Conservation (phyloP, 2,888 invertebrate genomes). For the Megalurothrips usitatus region DNA sequence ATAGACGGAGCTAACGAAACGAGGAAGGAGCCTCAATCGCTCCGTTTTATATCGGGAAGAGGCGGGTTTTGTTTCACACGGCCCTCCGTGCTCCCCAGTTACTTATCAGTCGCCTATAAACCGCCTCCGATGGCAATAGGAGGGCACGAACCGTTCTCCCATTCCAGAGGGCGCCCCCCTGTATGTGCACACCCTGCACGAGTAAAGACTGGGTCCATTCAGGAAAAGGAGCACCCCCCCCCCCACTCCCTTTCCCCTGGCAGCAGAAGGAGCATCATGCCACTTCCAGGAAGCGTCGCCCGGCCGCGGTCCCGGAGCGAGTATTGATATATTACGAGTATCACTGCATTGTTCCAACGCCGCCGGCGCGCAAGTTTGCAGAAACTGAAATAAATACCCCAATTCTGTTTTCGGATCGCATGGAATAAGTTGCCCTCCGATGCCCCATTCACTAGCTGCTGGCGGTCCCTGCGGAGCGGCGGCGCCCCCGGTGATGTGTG, state of each 20-base stretch:
- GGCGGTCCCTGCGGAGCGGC: too few relatives aligned
- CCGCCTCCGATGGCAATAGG: too few relatives aligned
- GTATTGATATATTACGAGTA: neutral
- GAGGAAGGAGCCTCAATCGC: too few relatives aligned
- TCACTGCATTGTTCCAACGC: neutral
- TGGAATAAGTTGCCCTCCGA: neutral
- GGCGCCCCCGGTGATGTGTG: too few relatives aligned
- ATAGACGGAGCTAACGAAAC: neutral
- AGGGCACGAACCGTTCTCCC: neutral
- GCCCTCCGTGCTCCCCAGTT: too few relatives aligned
- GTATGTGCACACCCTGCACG: too few relatives aligned
- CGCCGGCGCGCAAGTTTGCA: neutral
- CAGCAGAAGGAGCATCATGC: neutral
- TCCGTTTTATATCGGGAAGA: too few relatives aligned
- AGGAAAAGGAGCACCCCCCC: neutral
- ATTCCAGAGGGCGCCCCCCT: neutral
- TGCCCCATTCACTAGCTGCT: too few relatives aligned
- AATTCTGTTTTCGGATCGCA: neutral
- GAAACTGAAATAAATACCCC: too few relatives aligned
- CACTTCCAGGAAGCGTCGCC: neutral
- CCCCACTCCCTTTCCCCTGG: neutral
- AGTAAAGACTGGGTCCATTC: neutral
- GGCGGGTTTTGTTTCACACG: too few relatives aligned
- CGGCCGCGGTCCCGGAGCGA: neutral
- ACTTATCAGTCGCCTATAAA: too few relatives aligned